Evolutionary conservation across 2,113 vertebrate species (phyloP), one percentile per base, ranked within the genome.

Genomic region (Pelvicachromis taeniatus): DNA sequence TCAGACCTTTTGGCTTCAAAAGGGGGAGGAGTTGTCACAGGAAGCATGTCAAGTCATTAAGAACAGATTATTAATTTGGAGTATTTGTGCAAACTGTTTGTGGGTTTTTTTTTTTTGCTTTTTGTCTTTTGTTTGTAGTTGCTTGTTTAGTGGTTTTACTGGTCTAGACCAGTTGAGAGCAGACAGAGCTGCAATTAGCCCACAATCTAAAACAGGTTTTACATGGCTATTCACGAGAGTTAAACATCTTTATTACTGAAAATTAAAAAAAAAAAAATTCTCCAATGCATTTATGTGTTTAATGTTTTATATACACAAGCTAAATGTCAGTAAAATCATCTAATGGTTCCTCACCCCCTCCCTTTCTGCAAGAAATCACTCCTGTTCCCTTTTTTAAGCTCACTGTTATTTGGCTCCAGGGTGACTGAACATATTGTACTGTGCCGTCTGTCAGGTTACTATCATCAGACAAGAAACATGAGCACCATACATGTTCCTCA

Each of bases 371-470:
- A 55, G 86, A 58, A 70, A 85, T 77, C 78, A 80, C 40, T 84
- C 10, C 23, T 80, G 26, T 53, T 59, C 26, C 54, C 38, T 38
- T 78, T 53, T 59, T 52, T 8, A 42, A 75, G 9, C 48, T 80
- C 42, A 73, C 77, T 81, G 78, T 83, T 86, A 88, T 59, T 78
- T 81, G 83, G 68, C 83, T 87, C 77, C 80, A 42, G 35, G 53
- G 86, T 61, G 59, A 59, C 77, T 86, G 81, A 85, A 65, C 40
- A 81, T 68, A 65, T 65, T 80, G 56, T 61, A 84, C 84, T 53
- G 87, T 89, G 87, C 88, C 68, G 68, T 90, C 83, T 82, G 92
- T 90, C 83, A 84, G 83, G 82, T 91, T 87, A 85, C 87, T 65
- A 80, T 90, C 85, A 84, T 90, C 81, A 82, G 35, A 58, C 53